phyloP scores from a whole-genome alignment of 2,113 vertebrate species.

The Ageneiosus marmoratus region DNA sequence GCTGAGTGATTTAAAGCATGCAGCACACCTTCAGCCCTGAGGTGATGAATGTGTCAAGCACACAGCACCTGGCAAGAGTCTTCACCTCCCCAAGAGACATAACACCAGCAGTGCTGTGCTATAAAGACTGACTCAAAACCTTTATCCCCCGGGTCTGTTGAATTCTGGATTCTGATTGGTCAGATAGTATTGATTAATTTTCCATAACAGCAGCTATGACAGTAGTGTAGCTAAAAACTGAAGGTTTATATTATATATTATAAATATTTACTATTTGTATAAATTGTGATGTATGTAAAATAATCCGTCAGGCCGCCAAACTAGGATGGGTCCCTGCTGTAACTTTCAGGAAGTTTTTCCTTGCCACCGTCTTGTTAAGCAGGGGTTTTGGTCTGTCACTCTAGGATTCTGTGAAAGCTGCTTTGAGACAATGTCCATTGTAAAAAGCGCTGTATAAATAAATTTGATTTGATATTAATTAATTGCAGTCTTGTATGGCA shows the following conservation, averaged over 20 bases:
- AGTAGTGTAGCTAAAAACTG: not conserved
- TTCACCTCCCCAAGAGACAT: not conserved
- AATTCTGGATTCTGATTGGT: not conserved
- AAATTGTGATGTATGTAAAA: no score
- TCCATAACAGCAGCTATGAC: not conserved
- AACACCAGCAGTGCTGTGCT: not conserved
- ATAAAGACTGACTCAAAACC: not conserved
- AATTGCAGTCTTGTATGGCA: not conserved
- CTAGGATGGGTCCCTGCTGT: no score
- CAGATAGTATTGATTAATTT: not conserved
- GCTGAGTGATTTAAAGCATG: constrained; percentile 11
- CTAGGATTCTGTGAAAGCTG: no score
- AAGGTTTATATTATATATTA: not conserved
- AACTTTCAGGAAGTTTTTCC: no score
- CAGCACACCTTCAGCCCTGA: constrained; percentile 20
- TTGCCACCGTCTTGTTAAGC: no score
- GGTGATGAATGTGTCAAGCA: constrained; percentile 1
- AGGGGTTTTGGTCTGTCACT: no score
- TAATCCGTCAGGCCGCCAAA: no score
- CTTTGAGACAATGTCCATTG: no score
- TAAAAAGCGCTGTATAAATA: no score
- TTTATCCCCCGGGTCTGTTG: not conserved
- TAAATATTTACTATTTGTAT: no score
- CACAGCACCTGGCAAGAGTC: not conserved
- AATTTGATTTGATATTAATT: no score